These are phyloP conservation scores for Autographa pulchrina DNA, from an alignment of 2,888 invertebrate species.

Conservation along the genomic window DNA sequence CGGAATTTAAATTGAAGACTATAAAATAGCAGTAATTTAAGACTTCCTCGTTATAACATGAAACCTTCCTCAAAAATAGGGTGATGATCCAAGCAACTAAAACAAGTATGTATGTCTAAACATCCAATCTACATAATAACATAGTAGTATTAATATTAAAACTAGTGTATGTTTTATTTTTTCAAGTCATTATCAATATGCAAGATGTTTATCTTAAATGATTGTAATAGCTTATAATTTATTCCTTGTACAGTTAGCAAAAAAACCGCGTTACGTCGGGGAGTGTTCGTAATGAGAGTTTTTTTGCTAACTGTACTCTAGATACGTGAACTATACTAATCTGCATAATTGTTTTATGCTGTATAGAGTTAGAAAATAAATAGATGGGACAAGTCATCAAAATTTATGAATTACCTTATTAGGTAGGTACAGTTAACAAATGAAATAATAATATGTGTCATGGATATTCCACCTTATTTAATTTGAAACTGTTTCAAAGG, in stretches of 20 bases:
- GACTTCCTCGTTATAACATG: too few relatives aligned
- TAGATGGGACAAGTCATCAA: conserved; percentile 19
- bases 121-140: neutral
- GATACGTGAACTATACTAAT: conserved; percentile 63
- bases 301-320: conserved; percentile 65
- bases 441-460: too few relatives aligned
- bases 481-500: too few relatives aligned
- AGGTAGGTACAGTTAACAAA: too few relatives aligned
- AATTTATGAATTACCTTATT: neutral
- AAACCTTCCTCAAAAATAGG: too few relatives aligned
- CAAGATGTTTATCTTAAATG: conserved; percentile 84
- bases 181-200: conserved; percentile 73
- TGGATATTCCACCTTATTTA: too few relatives aligned
- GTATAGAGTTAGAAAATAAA: conserved; percentile 28
- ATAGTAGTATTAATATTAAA: conserved; percentile 25
- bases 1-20: too few relatives aligned
- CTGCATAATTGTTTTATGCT: conserved; percentile 61
- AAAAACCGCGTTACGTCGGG: conserved; percentile 66
- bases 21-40: too few relatives aligned
- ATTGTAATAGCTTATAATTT: conserved; percentile 84
- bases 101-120: neutral
- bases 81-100: too few relatives aligned
- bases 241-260: conserved; percentile 75
- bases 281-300: conserved; percentile 66
- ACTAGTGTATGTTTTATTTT: conserved; percentile 55